These are phyloP conservation scores for Triplophysa dalaica DNA, from an alignment of 2,113 vertebrate genomes.

Conservation along the genomic window DNA sequence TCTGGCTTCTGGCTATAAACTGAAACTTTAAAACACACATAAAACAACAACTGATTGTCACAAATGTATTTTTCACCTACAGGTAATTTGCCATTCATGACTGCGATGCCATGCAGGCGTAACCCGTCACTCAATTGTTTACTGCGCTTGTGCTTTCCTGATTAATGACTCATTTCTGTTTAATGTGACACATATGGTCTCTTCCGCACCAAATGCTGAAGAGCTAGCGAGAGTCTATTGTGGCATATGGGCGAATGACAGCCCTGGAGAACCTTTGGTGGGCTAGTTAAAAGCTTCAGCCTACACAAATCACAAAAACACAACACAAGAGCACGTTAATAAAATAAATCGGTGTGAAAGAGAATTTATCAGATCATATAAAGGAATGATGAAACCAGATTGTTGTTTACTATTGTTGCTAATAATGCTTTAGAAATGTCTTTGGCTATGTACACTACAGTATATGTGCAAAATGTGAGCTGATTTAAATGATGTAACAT, in stretches of 20 bases:
- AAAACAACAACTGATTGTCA: neutral
- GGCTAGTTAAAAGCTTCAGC: too few species aligned
- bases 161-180: too few species aligned
- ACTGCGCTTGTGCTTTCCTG: too few species aligned
- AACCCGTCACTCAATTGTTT: too few species aligned
- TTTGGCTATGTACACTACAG: neutral
- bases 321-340: neutral
- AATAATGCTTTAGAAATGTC: neutral
- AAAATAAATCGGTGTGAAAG: neutral
- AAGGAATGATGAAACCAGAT: neutral
- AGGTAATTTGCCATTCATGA: constrained; percentile 2
- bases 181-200: too few species aligned
- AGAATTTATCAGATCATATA: neutral
- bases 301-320: neutral
- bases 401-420: neutral
- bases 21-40: constrained; percentile 8
- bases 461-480: neutral
- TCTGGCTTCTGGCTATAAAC: neutral
- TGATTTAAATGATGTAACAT: constrained; percentile 2
- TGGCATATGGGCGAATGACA: too few species aligned
- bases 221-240: too few species aligned
- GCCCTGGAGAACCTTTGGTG: too few species aligned
- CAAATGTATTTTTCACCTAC: constrained; percentile 2
- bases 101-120: too few species aligned
- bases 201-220: too few species aligned